phyloP scores from a whole-genome alignment of 37 sponge, comb jelly and placozoan genomes.

The Beroe ovata region DNA sequence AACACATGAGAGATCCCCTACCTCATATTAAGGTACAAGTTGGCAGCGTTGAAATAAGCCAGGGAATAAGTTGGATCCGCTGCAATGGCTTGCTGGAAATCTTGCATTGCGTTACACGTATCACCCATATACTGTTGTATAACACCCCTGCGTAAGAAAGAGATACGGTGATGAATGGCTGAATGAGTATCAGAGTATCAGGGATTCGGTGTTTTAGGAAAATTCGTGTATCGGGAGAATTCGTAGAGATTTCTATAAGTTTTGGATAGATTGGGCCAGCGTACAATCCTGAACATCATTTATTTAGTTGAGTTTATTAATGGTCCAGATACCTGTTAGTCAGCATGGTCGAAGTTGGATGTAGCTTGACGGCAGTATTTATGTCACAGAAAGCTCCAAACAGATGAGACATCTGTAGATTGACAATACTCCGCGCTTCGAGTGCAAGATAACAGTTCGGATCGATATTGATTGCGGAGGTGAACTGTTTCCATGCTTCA shows the following conservation, averaged over 20 bases:
- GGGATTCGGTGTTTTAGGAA: too few species aligned
- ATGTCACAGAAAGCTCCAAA: conserved; percentile 88
- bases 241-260: too few species aligned
- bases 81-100: conserved; percentile 79
- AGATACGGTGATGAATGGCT: too few species aligned
- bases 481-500: conserved; percentile 71
- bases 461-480: conserved; percentile 41
- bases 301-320: too few species aligned
- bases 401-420: conserved; percentile 86
- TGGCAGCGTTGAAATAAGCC: conserved; percentile 92
- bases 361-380: conserved; percentile 73
- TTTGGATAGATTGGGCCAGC: too few species aligned
- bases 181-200: too few species aligned
- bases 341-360: conserved; percentile 71
- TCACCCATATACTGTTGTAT: conserved; percentile 77
- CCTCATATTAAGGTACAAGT: conserved; percentile 74
- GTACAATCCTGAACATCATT: too few species aligned
- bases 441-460: conserved; percentile 71
- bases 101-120: conserved; percentile 74
- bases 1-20: too few species aligned
- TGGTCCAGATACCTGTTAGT: conserved; percentile 77
- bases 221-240: too few species aligned
- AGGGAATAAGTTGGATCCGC: conserved; percentile 74
- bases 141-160: conserved; percentile 3
- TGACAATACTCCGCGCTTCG: conserved; percentile 86